Base-by-base conservation (phyloP, 2,888 invertebrate genomes). In the Serrognathus titanus region DNA sequence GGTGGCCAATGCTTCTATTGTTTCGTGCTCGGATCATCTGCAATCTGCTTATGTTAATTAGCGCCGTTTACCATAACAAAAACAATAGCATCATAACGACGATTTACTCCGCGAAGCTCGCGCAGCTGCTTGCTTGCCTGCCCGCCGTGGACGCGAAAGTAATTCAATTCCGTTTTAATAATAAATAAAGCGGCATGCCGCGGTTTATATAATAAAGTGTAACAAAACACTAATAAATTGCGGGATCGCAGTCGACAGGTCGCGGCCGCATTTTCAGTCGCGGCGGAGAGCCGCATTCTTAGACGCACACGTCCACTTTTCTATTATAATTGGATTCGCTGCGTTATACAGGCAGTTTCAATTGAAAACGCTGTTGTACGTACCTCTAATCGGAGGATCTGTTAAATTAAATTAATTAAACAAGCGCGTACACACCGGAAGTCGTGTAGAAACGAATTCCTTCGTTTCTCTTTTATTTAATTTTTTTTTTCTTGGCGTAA, bases 151-250 rank as follows among this genome's bases (percentile, higher is more conserved):
- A 46, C 20, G 20, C 47, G 12, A 37, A 50, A 50, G 37, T 50
- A 38, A 50, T 50, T 48, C 49, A 48, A 36, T 10, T 38, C 49
- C 7, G 12, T 13, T n/a, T 38, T n/a, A 50, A 24, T 46, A 46
- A 50, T 37, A 50, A 50, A 50, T 37, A 36, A 35, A 12, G 13
- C 36, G 49, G 16, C 43, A 13, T 20, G 43, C 10, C 43, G 20
- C 20, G 13, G 11, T 50, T 53, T 53, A 53, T 53, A 46, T 46
- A 53, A 53, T 53, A 53, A 53, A 53, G 16, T 53, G 46, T 49
- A 49, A 49, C 49, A 49, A 49, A 16, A 49, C 16, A 16, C 38
- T 49, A 49, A 49, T 35, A 49, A 49, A 49, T 49, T 49, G 37
- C 38, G 49, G 49, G 49, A 49, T 49, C 38, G 49, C 49, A 24